Percentiles rank a stretch among this genome's conserved stretches.
phyloP scores from a whole-genome alignment of 2,888 invertebrate species.

The Ctena decussata region DNA sequence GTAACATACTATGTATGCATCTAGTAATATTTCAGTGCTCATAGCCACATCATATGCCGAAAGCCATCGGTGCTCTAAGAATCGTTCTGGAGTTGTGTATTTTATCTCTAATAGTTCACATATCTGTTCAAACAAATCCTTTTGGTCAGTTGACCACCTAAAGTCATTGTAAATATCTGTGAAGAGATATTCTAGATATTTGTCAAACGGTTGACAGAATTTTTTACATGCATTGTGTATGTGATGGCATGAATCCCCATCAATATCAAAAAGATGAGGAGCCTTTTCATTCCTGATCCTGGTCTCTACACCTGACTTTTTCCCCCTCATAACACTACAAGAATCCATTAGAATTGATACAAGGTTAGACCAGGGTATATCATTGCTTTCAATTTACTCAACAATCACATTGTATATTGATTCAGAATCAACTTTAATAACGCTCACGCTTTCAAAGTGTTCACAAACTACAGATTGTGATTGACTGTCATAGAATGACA shows the following conservation, averaged over 20 bases:
- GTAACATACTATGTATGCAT: slow-evolving; percentile 61
- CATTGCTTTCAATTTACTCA: slow-evolving; percentile 43
- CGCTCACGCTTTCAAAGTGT: slow-evolving; percentile 51
- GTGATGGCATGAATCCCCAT: slow-evolving; percentile 72
- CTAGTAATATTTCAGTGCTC: slow-evolving; percentile 51
- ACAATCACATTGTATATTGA: neutral
- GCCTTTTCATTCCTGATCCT: slow-evolving; percentile 54
- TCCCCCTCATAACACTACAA: slow-evolving; percentile 69
- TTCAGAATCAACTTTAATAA: slow-evolving; percentile 41
- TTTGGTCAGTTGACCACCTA: slow-evolving; percentile 42
- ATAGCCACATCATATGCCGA: slow-evolving; percentile 62
- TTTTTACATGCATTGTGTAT: slow-evolving; percentile 68
- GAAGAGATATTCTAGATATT: slow-evolving; percentile 53
- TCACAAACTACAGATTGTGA: slow-evolving; percentile 38
- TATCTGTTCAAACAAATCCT: slow-evolving; percentile 62
- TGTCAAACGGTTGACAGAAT: slow-evolving; percentile 61
- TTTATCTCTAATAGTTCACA: slow-evolving; percentile 32
- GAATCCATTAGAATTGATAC: slow-evolving; percentile 69
- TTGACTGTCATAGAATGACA: slow-evolving; percentile 26
- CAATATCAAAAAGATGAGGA: slow-evolving; percentile 70
- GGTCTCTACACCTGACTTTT: slow-evolving; percentile 67
- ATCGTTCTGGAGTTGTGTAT: slow-evolving; percentile 59
- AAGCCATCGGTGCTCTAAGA: slow-evolving; percentile 63
- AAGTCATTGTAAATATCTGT: slow-evolving; percentile 11
- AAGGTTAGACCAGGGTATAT: slow-evolving; percentile 68